Evolutionary conservation across 2,113 vertebrate genomes (phyloP), one percentile per base, ranked within the genome.

Genomic region (Grammatotria lemairii): DNA sequence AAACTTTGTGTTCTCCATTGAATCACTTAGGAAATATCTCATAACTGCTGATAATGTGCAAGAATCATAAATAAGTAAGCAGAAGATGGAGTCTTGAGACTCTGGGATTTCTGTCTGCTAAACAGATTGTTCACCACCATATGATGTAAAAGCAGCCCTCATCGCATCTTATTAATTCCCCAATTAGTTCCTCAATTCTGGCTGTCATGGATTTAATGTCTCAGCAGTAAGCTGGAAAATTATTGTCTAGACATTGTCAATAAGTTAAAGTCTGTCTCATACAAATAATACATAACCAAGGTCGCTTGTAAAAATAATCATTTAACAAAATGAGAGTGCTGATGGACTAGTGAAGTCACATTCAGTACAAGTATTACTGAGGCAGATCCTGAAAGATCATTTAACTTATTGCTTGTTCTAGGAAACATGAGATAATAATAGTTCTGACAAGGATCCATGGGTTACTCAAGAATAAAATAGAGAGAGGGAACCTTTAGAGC

Each of bases 221-320:
- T 89, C 68, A 23, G 85, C 86, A 80, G 73, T 53, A 93, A 84
- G 51, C 85, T 91, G 90, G 83, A 90, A 94, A 94, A 94, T 92
- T 38, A 84, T 83, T 78, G 85, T 94, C 87, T 90, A 91, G 89
- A 93, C 90, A 23, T 80, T 79, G 75, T 85, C 65, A 90, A 86
- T 89, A 91, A 75, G 53, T 84, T 84, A 57, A 81, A 75, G 45
- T 87, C 63, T 79, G n/a, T 82, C 82, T 63, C 26, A 3, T 47
- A 75, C 51, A 85, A 88, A 83, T 35, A 65, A 88, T 47, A 63
- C 16, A 85, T 23, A 82, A 79, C 42, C 7, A 79, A 58, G 13
- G 55, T 40, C 5, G 51, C 53, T 8, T 38, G 17, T 68, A 13
- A 19, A 79, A 14, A 81, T 33, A 86, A 45, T n/a, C 16, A 60